Conservation (phyloP, 2,888 invertebrate genomes). For the Altica lythri region DNA sequence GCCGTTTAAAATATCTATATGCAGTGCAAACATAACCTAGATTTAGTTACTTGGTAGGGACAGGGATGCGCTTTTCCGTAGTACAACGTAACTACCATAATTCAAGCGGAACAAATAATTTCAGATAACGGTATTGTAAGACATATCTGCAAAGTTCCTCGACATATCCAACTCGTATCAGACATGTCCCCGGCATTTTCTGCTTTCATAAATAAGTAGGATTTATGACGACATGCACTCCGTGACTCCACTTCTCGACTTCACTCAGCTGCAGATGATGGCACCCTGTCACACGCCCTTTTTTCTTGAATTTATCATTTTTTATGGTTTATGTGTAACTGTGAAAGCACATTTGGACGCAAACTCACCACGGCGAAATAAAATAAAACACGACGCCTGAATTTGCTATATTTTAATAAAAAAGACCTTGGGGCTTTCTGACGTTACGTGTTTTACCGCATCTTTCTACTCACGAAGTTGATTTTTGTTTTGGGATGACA, state of each 20-base stretch:
- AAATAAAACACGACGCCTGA: conserved; percentile 8
- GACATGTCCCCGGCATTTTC: conserved; percentile 50
- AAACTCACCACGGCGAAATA: conserved; percentile 5
- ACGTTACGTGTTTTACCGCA: conserved; percentile 15
- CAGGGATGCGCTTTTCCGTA: conserved; percentile 2
- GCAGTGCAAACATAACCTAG: too few relatives aligned
- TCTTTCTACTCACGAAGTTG: conserved; percentile 9
- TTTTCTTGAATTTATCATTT: conserved; percentile 48
- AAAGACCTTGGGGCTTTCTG: conserved; percentile 10
- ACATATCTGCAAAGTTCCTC: conserved; percentile 43
- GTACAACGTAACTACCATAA: conserved; percentile 20
- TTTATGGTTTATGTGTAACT: conserved; percentile 35
- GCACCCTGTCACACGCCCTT: conserved; percentile 51
- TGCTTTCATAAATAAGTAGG: conserved; percentile 56
- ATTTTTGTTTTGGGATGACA: conserved; percentile 9
- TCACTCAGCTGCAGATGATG: conserved; percentile 50
- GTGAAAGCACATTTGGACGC: conserved; percentile 24
- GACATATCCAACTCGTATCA: conserved; percentile 46
- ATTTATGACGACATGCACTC: conserved; percentile 57
- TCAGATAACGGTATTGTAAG: conserved; percentile 40
- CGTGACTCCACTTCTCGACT: conserved; percentile 52
- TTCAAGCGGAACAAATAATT: conserved; percentile 27
- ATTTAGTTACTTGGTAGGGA: too few relatives aligned
- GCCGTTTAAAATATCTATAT: too few relatives aligned
- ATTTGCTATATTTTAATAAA: conserved; percentile 17